These are phyloP conservation scores for Potorous gilbertii DNA, from an alignment of 2,797 vertebrate genomes.

Conservation along the genomic window DNA sequence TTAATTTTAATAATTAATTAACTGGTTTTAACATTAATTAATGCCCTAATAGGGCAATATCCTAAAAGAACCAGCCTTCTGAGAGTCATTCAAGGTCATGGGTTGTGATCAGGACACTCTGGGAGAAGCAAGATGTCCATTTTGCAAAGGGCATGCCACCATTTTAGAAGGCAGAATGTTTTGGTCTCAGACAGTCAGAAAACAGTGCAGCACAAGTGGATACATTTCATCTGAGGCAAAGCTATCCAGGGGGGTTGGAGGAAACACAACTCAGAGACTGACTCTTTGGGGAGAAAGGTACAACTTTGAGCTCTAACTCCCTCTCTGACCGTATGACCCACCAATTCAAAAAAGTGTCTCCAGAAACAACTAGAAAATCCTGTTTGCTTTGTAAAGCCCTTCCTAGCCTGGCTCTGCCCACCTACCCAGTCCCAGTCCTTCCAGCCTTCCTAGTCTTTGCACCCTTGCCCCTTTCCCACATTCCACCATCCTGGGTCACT, in stretches of 20 bases:
- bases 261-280: background rate
- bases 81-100: background rate
- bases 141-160: background rate
- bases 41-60: background rate
- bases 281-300: background rate
- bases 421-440: background rate
- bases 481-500: background rate
- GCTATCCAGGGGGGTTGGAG: no score
- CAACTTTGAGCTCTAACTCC: background rate
- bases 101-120: background rate
- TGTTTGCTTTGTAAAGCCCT: background rate
- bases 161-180: background rate
- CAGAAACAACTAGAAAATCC: background rate
- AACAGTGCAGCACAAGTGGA: background rate
- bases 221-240: background rate
- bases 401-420: background rate
- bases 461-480: background rate
- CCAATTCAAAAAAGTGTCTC: background rate
- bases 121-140: background rate
- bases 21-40: background rate
- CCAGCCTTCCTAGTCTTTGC: background rate
- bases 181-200: background rate
- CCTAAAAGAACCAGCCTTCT: background rate
- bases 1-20: background rate
- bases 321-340: fast-evolving